Conservation (phyloP, 2,113 vertebrate genomes). For the Uria lomvia region DNA sequence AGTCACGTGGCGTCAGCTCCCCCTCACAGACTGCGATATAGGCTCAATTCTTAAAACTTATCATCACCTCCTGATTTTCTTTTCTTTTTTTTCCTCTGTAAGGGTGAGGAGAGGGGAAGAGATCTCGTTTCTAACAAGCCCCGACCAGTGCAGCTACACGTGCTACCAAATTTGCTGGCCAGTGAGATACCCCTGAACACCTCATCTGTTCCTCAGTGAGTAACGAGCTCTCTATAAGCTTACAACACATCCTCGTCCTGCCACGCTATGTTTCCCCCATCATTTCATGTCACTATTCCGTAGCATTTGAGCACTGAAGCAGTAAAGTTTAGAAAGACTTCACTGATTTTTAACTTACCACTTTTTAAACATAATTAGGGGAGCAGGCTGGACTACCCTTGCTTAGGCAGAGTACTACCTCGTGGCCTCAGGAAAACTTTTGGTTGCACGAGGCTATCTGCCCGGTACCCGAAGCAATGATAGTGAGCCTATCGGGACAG, state of each 20-base stretch:
- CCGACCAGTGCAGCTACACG: background rate
- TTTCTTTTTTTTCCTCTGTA: background rate
- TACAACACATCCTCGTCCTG: background rate
- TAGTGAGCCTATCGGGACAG: background rate
- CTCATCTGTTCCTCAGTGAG: background rate
- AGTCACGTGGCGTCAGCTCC: background rate
- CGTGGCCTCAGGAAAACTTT: background rate
- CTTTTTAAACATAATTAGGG: background rate
- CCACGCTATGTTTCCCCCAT: background rate
- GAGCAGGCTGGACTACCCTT: background rate
- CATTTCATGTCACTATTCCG: background rate
- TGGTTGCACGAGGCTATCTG: background rate
- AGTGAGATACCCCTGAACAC: background rate
- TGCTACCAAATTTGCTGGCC: background rate
- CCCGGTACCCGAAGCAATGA: background rate
- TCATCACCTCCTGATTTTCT: background rate
- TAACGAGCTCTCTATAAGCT: background rate
- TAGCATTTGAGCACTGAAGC: background rate
- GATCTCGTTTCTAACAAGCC: background rate
- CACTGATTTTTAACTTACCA: background rate
- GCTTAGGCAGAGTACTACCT: background rate
- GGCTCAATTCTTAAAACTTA: background rate
- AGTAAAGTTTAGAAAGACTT: background rate
- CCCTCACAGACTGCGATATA: background rate
- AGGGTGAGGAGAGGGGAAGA: background rate